A percentile compares a stretch with the other conserved stretches of the same genome.
Conservation (phyloP, 2,888 invertebrate species). For the Nasonovia ribisnigri region DNA sequence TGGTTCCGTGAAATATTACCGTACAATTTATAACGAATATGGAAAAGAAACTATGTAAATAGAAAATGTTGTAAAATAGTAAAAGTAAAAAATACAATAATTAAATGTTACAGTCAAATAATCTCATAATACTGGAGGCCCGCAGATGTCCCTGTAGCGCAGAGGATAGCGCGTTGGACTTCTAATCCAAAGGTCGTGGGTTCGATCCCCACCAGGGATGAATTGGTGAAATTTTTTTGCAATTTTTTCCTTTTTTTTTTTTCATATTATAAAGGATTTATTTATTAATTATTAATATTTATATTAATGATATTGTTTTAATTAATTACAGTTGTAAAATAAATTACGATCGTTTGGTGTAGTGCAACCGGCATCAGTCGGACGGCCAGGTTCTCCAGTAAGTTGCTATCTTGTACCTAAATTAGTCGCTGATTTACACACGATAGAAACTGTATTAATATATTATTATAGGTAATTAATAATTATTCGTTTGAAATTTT, state of each 20-base stretch:
- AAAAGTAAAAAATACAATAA: neutral
- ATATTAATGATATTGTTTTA: neutral
- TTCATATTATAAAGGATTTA: neutral
- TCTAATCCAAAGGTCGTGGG: constrained; percentile 92
- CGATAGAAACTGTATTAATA: neutral
- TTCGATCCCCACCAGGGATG: constrained; percentile 89
- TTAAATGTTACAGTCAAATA: neutral
- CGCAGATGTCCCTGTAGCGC: constrained; percentile 81
- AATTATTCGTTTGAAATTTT: neutral
- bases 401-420: neutral
- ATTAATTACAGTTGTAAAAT: neutral
- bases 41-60: neutral
- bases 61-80: neutral
- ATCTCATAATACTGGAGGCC: neutral
- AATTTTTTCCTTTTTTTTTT: neutral
- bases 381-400: neutral
- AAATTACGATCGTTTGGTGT: neutral
- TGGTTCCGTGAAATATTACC: neutral
- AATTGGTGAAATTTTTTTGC: neutral
- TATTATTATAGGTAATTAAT: neutral
- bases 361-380: neutral
- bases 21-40: neutral
- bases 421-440: neutral
- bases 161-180: constrained; percentile 92
- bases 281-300: neutral